Percentiles rank a stretch among this genome's conserved stretches.
phyloP scores from a whole-genome alignment of 2,113 vertebrate species.

The Oreochromis aureus region DNA sequence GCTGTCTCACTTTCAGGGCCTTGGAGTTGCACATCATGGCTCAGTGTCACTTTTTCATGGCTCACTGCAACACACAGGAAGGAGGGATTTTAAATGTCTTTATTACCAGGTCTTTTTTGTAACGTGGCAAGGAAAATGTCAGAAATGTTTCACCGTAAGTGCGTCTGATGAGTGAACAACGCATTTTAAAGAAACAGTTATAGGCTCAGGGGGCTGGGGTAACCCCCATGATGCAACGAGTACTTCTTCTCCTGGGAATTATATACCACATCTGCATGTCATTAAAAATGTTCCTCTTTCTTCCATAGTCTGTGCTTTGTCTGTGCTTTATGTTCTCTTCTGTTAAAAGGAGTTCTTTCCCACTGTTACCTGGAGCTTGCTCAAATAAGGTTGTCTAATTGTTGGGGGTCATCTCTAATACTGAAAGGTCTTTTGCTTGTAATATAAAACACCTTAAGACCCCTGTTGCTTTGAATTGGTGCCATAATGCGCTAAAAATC shows the following conservation, averaged over 20 bases:
- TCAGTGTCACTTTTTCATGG: neutral
- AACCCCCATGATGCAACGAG: neutral
- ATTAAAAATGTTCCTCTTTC: neutral
- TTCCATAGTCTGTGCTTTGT: neutral
- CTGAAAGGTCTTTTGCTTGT: neutral
- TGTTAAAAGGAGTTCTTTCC: neutral
- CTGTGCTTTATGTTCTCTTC: neutral
- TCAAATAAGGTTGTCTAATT: neutral
- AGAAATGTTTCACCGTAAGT: neutral
- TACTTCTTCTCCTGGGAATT: neutral
- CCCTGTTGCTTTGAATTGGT: neutral
- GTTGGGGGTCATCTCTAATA: neutral
- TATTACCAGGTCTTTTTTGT: neutral
- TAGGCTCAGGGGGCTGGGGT: neutral
- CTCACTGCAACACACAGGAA: neutral
- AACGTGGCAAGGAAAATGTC: neutral
- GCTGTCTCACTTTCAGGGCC: neutral
- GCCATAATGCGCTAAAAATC: neutral
- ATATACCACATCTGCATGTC: neutral
- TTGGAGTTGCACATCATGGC: neutral
- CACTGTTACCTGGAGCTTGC: neutral
- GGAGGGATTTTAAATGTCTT: neutral
- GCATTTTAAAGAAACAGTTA: neutral
- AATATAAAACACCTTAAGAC: neutral
- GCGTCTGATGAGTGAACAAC: neutral